Base-by-base conservation (phyloP, 2,113 vertebrate genomes). In the Sceloporus undulatus region DNA sequence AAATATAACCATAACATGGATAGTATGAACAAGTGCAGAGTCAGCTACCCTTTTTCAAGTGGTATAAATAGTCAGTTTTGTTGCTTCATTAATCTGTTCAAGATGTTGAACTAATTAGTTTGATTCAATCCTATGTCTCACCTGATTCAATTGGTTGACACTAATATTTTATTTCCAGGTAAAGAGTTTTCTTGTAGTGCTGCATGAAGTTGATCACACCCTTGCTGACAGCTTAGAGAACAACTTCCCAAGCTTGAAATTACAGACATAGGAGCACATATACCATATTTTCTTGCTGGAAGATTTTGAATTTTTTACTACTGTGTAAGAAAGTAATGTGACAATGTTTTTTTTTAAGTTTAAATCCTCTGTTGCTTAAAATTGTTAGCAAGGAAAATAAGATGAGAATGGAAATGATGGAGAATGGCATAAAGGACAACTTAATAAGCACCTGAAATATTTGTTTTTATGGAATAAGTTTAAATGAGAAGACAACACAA, bases 151-250 rank as follows among this genome's bases (percentile, higher is more conserved):
- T 0, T 79, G 21, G 9, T 13, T 85, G 83, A 40, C 82, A 14
- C 62, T 88, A 92, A n/a, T 80, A 42, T 94, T 92, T 94, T 87
- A 23, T 82, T 93, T 87, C 34, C 85, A 99, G 99, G 97, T 99
- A 90, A 94, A 98, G 93, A 97, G 96, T 93, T 97, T 99, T 85
- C 93, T 98, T 65, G 93, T 93, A 90, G 91, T 97, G 40, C 92
- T 99, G 87, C 96, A 92, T 70, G 97, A 98, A 90, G 95, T 97
- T 91, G 97, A 99, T 94, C 97, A 97, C 79, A 91, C 94, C 4
- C 93, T 98, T 93, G 98, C 98, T 93, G 97, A 96, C 71, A 89
- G 93, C 80, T 92, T 99, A 89, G 96, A 96, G 84, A 97, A 96
- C 91, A 92, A 92, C 88, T 97, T 98, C 95, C 97, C 97, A 83